Conservation (phyloP, 2,113 vertebrate species). For the Sturnus vulgaris region DNA sequence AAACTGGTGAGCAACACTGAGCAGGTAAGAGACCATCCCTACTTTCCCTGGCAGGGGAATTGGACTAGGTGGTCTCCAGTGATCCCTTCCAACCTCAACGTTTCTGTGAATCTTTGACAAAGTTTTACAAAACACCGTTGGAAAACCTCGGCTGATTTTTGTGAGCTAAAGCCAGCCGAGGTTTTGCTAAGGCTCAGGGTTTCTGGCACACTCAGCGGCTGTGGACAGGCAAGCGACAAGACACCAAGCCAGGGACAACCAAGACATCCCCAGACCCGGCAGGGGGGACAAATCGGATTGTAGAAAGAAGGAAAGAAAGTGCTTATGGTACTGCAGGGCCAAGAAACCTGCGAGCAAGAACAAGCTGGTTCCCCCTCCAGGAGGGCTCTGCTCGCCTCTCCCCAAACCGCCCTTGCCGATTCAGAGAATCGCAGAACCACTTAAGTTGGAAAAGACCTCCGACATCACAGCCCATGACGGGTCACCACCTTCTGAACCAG, state of each 20-base stretch:
- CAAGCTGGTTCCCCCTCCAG: rapidly evolving
- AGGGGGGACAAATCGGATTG: rapidly evolving
- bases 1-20: rapidly evolving
- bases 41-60: too few relatives aligned
- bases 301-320: too few relatives aligned
- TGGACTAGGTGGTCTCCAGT: not conserved
- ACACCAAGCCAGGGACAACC: rapidly evolving
- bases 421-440: too few relatives aligned
- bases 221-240: rapidly evolving
- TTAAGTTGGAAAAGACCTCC: too few relatives aligned
- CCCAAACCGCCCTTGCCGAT: rapidly evolving
- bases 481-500: not conserved
- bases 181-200: rapidly evolving
- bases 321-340: rapidly evolving
- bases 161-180: not conserved
- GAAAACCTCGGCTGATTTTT: not conserved
- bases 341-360: not conserved
- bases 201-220: rapidly evolving
- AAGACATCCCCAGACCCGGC: not conserved
- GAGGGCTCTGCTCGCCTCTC: rapidly evolving
- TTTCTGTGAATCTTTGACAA: too few relatives aligned
- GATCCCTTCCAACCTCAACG: not conserved
- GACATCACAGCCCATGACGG: not conserved
- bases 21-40: too few relatives aligned
- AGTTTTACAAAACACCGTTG: not conserved